A percentile compares a stretch with the other conserved stretches of the same genome.
These are phyloP conservation scores for Orthosia cruda DNA, from an alignment of 2,888 invertebrate genomes.

Conservation along the genomic window DNA sequence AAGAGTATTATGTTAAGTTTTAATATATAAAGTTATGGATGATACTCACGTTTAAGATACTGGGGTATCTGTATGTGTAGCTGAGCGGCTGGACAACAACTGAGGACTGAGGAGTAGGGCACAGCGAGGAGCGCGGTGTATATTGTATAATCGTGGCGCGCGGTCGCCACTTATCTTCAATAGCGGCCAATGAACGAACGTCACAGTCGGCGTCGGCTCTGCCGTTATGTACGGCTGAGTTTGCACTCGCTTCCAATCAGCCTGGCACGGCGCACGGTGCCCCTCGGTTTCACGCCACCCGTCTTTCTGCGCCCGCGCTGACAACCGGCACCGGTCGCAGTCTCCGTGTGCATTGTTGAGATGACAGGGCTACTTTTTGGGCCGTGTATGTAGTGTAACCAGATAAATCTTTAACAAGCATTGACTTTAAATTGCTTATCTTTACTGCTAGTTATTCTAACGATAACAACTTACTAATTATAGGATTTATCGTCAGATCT, in stretches of 20 bases:
- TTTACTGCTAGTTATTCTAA: not conserved
- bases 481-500: not conserved
- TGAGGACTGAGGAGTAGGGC: slow-evolving; percentile 61
- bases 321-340: slow-evolving; percentile 4
- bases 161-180: slow-evolving; percentile 66
- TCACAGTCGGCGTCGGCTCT: slow-evolving; percentile 50
- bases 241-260: slow-evolving; percentile 53
- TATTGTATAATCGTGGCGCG: slow-evolving; percentile 21
- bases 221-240: slow-evolving; percentile 37
- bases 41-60: slow-evolving; percentile 52
- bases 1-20: not conserved
- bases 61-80: slow-evolving; percentile 36
- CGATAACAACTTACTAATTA: not conserved
- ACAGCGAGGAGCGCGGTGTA: slow-evolving; percentile 46
- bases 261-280: not conserved
- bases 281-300: slow-evolving; percentile 1
- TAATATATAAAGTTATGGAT: slow-evolving; percentile 7
- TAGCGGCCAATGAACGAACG: slow-evolving; percentile 71
- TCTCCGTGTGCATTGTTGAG: slow-evolving; percentile 36
- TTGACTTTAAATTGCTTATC: slow-evolving; percentile 9
- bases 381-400: slow-evolving; percentile 19
- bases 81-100: slow-evolving; percentile 52
- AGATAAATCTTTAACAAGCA: not conserved
- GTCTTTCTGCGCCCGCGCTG: not conserved
- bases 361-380: slow-evolving; percentile 8